Evolutionary conservation across 2,888 invertebrate species (phyloP).

Genomic region (Orchesella flavescens): DNA sequence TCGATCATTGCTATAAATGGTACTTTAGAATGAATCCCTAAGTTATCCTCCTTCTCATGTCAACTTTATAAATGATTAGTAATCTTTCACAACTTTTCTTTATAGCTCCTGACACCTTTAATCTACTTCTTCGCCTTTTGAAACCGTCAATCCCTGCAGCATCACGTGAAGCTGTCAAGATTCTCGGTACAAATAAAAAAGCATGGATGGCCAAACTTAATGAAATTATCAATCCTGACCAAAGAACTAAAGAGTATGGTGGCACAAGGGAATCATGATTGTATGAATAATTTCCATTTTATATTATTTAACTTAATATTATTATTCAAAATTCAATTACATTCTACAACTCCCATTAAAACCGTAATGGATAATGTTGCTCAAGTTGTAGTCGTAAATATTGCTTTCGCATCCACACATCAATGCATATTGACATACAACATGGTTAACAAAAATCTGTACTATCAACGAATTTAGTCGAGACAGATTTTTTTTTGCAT

Average conservation of each 20-base stretch:
- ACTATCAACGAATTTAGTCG: no score
- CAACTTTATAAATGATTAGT: neutral
- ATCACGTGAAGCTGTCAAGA: conserved; percentile 42
- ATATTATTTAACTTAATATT: no score
- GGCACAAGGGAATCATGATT: conserved; percentile 17
- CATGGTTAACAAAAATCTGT: no score
- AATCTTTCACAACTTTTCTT: neutral
- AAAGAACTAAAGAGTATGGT: conserved; percentile 37
- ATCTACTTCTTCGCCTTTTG: conserved; percentile 39
- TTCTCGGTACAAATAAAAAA: conserved; percentile 27
- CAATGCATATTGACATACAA: no score
- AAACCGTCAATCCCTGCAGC: conserved; percentile 43
- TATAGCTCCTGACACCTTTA: conserved; percentile 47
- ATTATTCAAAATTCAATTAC: no score
- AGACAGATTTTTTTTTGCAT: no score
- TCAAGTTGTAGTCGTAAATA: no score
- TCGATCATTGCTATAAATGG: conserved; percentile 45
- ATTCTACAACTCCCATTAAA: no score
- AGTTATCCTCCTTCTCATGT: neutral
- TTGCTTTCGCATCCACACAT: no score
- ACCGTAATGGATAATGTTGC: no score
- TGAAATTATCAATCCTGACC: conserved; percentile 7
- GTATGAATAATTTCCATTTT: neutral
- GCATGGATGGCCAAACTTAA: conserved; percentile 46
- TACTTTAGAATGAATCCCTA: neutral